Evolutionary conservation across 2,113 vertebrate species (phyloP).

Genomic region (Circaetus cinerascens): DNA sequence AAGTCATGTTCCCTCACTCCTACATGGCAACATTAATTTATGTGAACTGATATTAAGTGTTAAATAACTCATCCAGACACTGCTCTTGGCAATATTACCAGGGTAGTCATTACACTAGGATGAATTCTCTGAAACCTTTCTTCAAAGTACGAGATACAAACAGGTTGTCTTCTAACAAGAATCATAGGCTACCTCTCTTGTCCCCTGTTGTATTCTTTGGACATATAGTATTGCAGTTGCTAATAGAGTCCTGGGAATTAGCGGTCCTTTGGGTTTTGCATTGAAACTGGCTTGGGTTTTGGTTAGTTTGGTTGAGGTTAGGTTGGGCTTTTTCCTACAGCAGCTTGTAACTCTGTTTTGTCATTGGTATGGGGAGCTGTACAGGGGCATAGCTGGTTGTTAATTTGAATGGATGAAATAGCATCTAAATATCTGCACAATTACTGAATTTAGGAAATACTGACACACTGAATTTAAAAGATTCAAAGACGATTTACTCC

Average conservation of each 20-base stretch:
- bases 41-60: slow-evolving; percentile 29
- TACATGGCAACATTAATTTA: slow-evolving; percentile 1
- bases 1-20: slow-evolving; percentile 25
- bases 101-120: not conserved
- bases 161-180: slow-evolving; percentile 2
- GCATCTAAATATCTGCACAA: not conserved
- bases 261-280: not conserved
- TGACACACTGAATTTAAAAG: not conserved
- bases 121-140: slow-evolving; percentile 27
- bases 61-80: slow-evolving; percentile 51
- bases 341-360: not conserved
- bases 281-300: not conserved
- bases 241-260: not conserved
- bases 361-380: not conserved
- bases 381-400: not conserved
- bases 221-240: not conserved
- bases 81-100: slow-evolving; percentile 29
- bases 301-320: not conserved
- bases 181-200: not conserved
- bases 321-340: not conserved
- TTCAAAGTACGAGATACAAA: not conserved
- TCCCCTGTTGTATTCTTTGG: not conserved
- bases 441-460: slow-evolving; percentile 12
- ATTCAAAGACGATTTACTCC: not conserved
- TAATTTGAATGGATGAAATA: not conserved